These are phyloP conservation scores for Chloroclystis v-ata DNA, from an alignment of 2,888 invertebrate species.

Conservation along the genomic window DNA sequence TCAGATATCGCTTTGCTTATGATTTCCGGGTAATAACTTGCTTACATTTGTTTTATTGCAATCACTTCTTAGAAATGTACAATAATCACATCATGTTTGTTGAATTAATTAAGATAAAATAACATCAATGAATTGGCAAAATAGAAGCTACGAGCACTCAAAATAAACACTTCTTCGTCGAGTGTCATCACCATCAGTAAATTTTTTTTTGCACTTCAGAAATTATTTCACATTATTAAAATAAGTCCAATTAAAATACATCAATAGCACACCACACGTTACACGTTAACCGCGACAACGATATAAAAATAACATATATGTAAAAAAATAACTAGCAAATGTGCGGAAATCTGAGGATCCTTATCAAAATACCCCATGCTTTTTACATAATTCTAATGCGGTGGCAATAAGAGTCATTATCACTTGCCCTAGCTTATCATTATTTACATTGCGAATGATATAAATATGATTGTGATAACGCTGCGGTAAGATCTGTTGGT, in stretches of 20 bases:
- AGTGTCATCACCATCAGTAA: too few relatives aligned
- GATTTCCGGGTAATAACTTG: not conserved
- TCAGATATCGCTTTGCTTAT: not conserved
- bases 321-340: slow-evolving; percentile 5
- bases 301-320: slow-evolving; percentile 2
- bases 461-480: slow-evolving; percentile 61
- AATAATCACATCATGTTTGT: too few relatives aligned
- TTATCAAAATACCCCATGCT: slow-evolving; percentile 15
- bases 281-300: slow-evolving; percentile 7
- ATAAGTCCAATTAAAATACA: too few relatives aligned
- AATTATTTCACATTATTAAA: not conserved
- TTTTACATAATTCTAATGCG: slow-evolving; percentile 26
- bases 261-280: slow-evolving; percentile 1
- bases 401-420: slow-evolving; percentile 34
- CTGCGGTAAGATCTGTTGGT: slow-evolving; percentile 30
- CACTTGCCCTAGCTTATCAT: slow-evolving; percentile 41
- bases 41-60: not conserved
- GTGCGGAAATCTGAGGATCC: slow-evolving; percentile 12
- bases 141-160: too few relatives aligned
- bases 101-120: too few relatives aligned
- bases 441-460: slow-evolving; percentile 62
- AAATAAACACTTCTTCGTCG: too few relatives aligned
- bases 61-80: not conserved
- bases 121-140: too few relatives aligned
- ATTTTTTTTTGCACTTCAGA: too few relatives aligned